phyloP scores from a whole-genome alignment of 2,888 invertebrate genomes.

The Tethea ocularis region DNA sequence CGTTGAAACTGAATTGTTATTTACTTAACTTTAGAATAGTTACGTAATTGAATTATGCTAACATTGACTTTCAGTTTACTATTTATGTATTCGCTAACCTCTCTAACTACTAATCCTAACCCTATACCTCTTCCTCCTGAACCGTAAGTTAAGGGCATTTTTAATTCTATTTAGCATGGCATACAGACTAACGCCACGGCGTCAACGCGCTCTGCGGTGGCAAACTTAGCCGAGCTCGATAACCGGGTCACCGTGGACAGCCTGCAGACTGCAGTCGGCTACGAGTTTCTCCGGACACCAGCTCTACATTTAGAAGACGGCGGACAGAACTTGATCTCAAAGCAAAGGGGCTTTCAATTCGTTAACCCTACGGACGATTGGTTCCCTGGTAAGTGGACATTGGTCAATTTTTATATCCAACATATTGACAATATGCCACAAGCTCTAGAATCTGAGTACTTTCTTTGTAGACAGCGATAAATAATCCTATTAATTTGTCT shows the following conservation, averaged over 20 bases:
- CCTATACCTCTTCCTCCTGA: conserved; percentile 45
- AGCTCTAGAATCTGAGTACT: too few species aligned
- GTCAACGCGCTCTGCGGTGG: conserved; percentile 91
- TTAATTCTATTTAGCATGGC: conserved; percentile 87
- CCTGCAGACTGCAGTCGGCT: conserved; percentile 90
- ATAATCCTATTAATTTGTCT: conserved; percentile 12
- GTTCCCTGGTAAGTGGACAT: conserved; percentile 88
- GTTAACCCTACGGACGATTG: conserved; percentile 94
- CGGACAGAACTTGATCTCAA: conserved; percentile 87
- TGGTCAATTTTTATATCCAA: not conserved
- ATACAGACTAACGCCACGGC: conserved; percentile 93
- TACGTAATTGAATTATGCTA: not conserved
- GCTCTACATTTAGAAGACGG: conserved; percentile 88
- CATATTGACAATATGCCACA: too few species aligned
- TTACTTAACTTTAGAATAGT: not conserved
- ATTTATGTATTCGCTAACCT: conserved; percentile 22
- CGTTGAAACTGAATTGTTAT: conserved; percentile 17
- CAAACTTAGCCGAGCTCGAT: conserved; percentile 91
- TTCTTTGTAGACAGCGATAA: too few species aligned
- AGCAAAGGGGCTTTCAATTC: conserved; percentile 93
- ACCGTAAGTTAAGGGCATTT: conserved; percentile 64
- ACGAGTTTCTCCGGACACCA: conserved; percentile 91
- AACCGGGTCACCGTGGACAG: conserved; percentile 87
- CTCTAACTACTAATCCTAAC: conserved; percentile 40
- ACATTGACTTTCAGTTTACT: not conserved